These are phyloP conservation scores for Orgyia antiqua DNA, from an alignment of 2,888 invertebrate genomes.

Conservation along the genomic window DNA sequence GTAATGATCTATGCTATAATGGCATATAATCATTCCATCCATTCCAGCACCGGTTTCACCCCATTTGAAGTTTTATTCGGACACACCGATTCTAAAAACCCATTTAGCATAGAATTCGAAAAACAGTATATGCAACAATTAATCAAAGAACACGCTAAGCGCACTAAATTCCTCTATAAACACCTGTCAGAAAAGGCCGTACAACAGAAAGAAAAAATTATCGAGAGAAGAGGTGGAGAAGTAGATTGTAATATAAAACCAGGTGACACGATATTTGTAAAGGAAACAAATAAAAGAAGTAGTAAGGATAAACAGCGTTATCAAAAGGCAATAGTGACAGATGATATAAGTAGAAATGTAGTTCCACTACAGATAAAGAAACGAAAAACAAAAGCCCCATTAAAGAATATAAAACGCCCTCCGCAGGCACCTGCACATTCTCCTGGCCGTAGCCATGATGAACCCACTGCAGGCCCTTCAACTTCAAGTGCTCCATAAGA, in stretches of 20 bases:
- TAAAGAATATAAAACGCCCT: conserved; percentile 23
- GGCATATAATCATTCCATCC: conserved; percentile 25
- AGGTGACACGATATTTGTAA: not conserved
- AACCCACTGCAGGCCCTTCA: conserved; percentile 6
- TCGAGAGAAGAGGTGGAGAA: not conserved
- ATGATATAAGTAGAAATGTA: not conserved
- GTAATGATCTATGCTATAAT: conserved; percentile 26
- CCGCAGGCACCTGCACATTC: conserved; percentile 15
- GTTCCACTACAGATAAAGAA: conserved; percentile 1
- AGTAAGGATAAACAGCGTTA: conserved; percentile 11
- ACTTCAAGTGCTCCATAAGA: conserved; percentile 19
- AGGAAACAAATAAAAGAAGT: conserved; percentile 9
- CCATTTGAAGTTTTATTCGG: conserved; percentile 25
- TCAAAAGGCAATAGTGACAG: not conserved
- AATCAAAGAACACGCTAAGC: conserved; percentile 21
- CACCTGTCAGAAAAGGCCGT: conserved; percentile 7
- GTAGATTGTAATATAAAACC: not conserved
- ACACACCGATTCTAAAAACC: conserved; percentile 17
- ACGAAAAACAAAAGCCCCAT: conserved; percentile 11
- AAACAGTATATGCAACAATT: conserved; percentile 20
- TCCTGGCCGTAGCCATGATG: conserved; percentile 4
- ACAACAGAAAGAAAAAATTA: not conserved
- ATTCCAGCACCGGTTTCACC: conserved; percentile 16
- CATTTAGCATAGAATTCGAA: conserved; percentile 18
- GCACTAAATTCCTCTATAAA: conserved; percentile 15